Conservation (phyloP, 2,888 invertebrate species). For the Tipula unca region DNA sequence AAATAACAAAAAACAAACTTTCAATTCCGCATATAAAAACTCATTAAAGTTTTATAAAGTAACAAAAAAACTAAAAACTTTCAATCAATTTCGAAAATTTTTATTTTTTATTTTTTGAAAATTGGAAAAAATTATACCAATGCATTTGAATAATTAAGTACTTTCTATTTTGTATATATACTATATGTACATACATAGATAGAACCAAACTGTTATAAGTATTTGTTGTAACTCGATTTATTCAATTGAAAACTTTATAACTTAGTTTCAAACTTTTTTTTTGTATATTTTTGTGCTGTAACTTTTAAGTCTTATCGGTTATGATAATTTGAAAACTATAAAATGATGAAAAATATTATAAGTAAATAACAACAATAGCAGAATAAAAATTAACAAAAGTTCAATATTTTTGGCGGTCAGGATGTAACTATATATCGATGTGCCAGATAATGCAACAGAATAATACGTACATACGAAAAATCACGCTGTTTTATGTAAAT, state of each 20-base stretch:
- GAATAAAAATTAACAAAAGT: too few relatives aligned
- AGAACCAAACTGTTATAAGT: not conserved
- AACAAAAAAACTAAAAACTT: not conserved
- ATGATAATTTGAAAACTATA: not conserved
- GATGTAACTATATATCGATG: too few relatives aligned
- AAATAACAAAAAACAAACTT: not conserved
- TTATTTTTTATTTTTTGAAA: too few relatives aligned
- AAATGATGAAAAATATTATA: not conserved
- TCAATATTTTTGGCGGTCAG: too few relatives aligned
- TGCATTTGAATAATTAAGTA: not conserved
- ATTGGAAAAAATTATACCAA: not conserved
- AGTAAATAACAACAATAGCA: too few relatives aligned
- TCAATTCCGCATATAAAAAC: not conserved
- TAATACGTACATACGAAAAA: too few relatives aligned
- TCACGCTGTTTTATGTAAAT: too few relatives aligned
- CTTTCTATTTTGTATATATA: not conserved
- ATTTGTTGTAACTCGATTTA: not conserved
- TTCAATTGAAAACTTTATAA: not conserved
- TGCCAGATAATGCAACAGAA: too few relatives aligned
- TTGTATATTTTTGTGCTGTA: not conserved
- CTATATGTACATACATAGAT: not conserved
- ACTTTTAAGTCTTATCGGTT: not conserved
- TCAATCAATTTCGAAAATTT: not conserved
- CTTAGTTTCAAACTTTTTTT: not conserved
- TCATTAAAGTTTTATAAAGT: conserved; percentile 3